Evolutionary conservation across 2,797 vertebrate species (phyloP), one percentile per base, ranked within the genome.

Genomic region (Sylvia borin): DNA sequence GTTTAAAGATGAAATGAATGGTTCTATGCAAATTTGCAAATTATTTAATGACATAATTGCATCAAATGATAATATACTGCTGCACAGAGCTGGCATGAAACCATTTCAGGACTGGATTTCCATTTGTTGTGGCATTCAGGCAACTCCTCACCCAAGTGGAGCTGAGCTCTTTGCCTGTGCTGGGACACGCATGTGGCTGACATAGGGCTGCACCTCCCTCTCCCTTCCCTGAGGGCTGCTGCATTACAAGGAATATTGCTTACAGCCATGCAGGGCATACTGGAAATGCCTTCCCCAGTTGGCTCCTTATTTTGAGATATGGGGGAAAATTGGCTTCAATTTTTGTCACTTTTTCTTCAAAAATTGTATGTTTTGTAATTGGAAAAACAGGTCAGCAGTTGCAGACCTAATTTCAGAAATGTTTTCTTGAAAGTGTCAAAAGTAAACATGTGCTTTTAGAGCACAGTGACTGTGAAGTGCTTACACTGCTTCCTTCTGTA

Each of bases 31-130:
- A 95, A 97, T 95, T 83, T 92, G 32, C 27, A 89, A 82, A 88
- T 95, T 93, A 82, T 60, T 61, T 95, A 95, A 97, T 94, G 72
- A 87, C 82, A 93, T 93, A 94, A 95, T 95, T 96, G 72, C 55
- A 88, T 92, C 60, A 91, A 85, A 93, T 95, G 64, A 92, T 85
- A 91, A 90, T 75, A 78, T 55, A 26, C 27, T 89, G 81, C 65
- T 76, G 45, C n/a, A 75, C 81, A 93, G 93, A 94, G 43, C 85
- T 83, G 77, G 88, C 72, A 91, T 31, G 45, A 81, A 50, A 75
- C 42, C 18, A 15, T 89, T 90, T 80, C 47, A 74, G 65, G 85
- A 36, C 14, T 72, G 67, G 10, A 24, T 90, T 77, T 82, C n/a
- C 40, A 54, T 73, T 84, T 60, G 34, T 36, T 74, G 31, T 43